These are phyloP conservation scores for Cryptotis parvus DNA, from an alignment of 2,113 vertebrate species.

Conservation along the genomic window DNA sequence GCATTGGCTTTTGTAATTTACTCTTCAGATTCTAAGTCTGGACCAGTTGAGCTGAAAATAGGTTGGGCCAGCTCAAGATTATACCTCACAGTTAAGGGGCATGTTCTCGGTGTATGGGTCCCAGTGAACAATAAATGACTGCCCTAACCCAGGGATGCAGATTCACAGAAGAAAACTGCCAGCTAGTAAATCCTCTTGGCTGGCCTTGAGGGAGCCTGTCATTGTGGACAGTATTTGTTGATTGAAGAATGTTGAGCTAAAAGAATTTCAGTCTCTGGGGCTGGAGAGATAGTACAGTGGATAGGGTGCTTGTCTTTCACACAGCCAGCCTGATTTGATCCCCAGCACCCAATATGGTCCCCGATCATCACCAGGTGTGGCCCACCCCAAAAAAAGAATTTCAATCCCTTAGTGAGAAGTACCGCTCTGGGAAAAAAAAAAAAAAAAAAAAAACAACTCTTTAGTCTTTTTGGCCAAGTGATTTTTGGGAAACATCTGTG, in stretches of 20 bases:
- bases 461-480: constrained; percentile 20
- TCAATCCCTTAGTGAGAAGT: background rate
- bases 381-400: background rate
- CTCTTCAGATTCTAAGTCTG: background rate
- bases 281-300: too few species aligned
- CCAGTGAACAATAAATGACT: constrained; percentile 9
- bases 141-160: background rate
- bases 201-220: background rate
- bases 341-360: too few species aligned
- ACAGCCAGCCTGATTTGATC: too few species aligned
- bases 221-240: background rate
- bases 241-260: background rate
- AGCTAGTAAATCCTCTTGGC: background rate
- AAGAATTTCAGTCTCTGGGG: too few species aligned
- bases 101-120: background rate
- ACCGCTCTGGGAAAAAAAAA: background rate
- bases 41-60: constrained; percentile 53
- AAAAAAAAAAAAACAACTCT: background rate
- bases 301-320: too few species aligned
- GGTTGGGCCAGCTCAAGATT: background rate
- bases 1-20: background rate
- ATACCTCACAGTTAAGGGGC: background rate
- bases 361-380: too few species aligned
- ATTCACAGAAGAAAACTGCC: too few species aligned
- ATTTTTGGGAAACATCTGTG: constrained; percentile 39